Conservation (phyloP, 2,888 invertebrate genomes). For the Acanthococcus lagerstroemiae region DNA sequence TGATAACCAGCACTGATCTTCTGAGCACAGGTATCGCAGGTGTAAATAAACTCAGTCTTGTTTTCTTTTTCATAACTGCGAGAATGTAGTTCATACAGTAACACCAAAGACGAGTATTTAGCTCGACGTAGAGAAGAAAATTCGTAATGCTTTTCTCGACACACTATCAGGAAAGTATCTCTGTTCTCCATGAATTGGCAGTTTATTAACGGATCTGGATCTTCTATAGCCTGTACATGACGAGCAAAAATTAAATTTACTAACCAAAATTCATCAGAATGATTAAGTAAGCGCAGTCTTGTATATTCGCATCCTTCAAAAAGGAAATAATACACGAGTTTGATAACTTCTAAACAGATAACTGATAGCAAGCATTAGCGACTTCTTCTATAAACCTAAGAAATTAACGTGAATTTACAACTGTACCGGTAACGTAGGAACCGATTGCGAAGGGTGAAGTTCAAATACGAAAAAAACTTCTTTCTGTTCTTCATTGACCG, state of each 20-base stretch:
- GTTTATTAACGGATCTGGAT: not conserved
- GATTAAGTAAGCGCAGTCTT: no score
- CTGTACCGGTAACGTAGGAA: not conserved
- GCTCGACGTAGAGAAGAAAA: not conserved
- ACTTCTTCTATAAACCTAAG: no score
- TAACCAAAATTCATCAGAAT: no score
- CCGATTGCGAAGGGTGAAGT: not conserved
- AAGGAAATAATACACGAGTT: no score
- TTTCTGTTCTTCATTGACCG: not conserved
- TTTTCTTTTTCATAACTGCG: not conserved
- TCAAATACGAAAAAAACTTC: constrained; percentile 3
- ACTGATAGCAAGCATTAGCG: no score
- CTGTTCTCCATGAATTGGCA: not conserved
- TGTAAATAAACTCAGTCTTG: not conserved
- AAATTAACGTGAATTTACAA: no score
- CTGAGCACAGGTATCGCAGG: not conserved
- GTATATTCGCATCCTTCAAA: no score
- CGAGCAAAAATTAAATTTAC: no score
- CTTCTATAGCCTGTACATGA: not conserved
- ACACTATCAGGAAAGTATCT: not conserved
- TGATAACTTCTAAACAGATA: not conserved
- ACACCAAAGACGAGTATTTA: not conserved
- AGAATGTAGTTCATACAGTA: not conserved
- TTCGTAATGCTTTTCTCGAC: not conserved
- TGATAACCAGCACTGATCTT: not conserved